Percentiles rank a stretch among this genome's conserved stretches.
Evolutionary conservation across 2,888 invertebrate genomes (phyloP).

Genomic region (Catocala sponsa): DNA sequence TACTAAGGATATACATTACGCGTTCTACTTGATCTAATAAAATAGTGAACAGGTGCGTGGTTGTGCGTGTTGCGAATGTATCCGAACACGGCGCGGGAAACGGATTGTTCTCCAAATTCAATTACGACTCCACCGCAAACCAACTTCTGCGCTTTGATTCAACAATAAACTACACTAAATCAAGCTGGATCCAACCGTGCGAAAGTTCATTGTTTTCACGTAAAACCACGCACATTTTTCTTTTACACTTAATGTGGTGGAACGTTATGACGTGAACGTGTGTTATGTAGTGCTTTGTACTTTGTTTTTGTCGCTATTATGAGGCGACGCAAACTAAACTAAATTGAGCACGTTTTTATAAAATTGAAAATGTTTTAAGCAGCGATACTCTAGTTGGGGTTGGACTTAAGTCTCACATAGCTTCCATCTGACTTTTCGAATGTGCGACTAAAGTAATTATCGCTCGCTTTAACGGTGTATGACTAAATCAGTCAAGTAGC

Average conservation of each 20-base stretch:
- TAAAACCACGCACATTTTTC: slow-evolving; percentile 45
- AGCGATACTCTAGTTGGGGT: too few species aligned
- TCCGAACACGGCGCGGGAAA: slow-evolving; percentile 65
- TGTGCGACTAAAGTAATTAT: too few species aligned
- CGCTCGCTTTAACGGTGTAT: too few species aligned
- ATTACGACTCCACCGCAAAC: slow-evolving; percentile 75
- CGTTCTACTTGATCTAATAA: slow-evolving; percentile 58
- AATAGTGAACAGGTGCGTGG: slow-evolving; percentile 74
- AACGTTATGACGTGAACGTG: slow-evolving; percentile 34
- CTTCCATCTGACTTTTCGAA: too few species aligned
- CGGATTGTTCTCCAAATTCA: slow-evolving; percentile 85
- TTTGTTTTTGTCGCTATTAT: not conserved
- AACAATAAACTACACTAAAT: slow-evolving; percentile 77
- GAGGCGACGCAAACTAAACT: not conserved
- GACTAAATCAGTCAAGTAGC: too few species aligned
- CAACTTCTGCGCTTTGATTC: slow-evolving; percentile 77
- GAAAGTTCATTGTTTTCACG: slow-evolving; percentile 86
- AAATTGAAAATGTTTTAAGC: not conserved
- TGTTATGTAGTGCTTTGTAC: slow-evolving; percentile 18
- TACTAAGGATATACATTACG: slow-evolving; percentile 34
- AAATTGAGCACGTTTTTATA: not conserved
- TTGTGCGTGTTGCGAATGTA: slow-evolving; percentile 76
- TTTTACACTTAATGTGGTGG: slow-evolving; percentile 38
- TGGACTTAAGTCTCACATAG: too few species aligned
- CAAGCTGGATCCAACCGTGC: slow-evolving; percentile 73